Percentiles rank a stretch among this genome's conserved stretches.
Conservation (phyloP, 1,140 invertebrate genomes). For the Zaprionus ornatus region DNA sequence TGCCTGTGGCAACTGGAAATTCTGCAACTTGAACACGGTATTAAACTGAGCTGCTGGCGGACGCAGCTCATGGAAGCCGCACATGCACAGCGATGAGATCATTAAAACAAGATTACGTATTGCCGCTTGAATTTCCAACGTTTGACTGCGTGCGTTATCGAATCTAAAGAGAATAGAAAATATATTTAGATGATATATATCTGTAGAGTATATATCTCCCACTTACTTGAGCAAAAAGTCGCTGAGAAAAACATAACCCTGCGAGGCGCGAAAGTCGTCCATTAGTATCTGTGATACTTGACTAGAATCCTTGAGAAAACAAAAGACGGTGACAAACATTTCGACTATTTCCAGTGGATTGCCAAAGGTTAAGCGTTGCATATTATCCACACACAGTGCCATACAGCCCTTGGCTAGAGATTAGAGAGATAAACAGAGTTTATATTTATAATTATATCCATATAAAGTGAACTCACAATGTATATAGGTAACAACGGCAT, state of each 20-base stretch:
- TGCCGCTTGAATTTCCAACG: conserved; percentile 93
- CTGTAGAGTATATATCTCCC: neutral
- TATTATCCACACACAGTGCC: conserved; percentile 97
- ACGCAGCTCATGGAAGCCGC: conserved; percentile 94
- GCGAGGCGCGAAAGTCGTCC: conserved; percentile 97
- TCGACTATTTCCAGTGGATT: conserved; percentile 98
- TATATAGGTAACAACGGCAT: conserved; percentile 97
- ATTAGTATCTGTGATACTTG: conserved; percentile 96
- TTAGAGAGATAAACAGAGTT: neutral
- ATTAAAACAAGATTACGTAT: conserved; percentile 96
- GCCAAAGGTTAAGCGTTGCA: conserved; percentile 95
- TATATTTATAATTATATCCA: neutral
- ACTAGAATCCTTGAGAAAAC: conserved; percentile 99
- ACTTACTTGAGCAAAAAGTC: conserved; percentile 97
- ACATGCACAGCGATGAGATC: conserved; percentile 96
- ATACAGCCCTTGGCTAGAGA: conserved; percentile 96
- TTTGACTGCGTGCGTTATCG: conserved; percentile 89
- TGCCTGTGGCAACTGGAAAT: conserved; percentile 95
- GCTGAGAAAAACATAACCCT: conserved; percentile 97
- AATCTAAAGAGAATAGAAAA: conserved; percentile 85
- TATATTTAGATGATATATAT: neutral
- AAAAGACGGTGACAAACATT: conserved; percentile 99
- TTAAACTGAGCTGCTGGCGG: conserved; percentile 93
- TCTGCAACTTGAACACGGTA: conserved; percentile 96
- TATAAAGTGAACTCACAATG: conserved; percentile 90